Base-by-base conservation (phyloP, 2,888 invertebrate species). In the Coelinius sp. region DNA sequence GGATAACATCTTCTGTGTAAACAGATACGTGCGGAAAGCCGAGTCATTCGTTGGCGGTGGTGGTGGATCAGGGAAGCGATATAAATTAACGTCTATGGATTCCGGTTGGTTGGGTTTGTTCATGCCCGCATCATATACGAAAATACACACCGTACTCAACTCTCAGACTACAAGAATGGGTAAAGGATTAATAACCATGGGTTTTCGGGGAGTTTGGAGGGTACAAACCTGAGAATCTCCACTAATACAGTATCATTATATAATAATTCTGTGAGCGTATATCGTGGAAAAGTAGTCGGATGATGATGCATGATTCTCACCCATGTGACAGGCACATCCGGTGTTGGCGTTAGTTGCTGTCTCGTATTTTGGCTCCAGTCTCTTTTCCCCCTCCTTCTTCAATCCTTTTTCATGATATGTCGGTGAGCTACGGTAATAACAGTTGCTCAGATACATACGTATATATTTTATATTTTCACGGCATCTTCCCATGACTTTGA, bases 291-390 rank as follows among this genome's bases (percentile, higher is more conserved):
- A 73, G 75, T 75, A 74, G 72, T 76, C 70, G 78, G 78, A 80
- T 78, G 81, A 82, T 82, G 82, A 82, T 79, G 82, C 81, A 82
- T 79, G 81, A 80, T 78, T 12, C 77, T 77, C 73, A 71, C 74
- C 76, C 73, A 77, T 78, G 76, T 80, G 82, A 82, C 81, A 82
- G 79, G 76, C 74, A 78, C 82, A 82, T 82, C 82, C 82, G 82
- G 81, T 76, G 74, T 74, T 78, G 73, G 59, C 73, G 77, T 25
- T n/a, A 73, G 69, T 38, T 41, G 64, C 64, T 64, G 64, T 64
- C 64, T 64, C 64, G 64, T 22, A 53, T 67, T 67, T 49, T 67
- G 67, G 67, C 52, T 35, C 49, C 25, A 53, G 53, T 24, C 53
- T n/a, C 24, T 0, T 4, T 10, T 8, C 52, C 52, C 25, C 52